Conservation (phyloP, 2,888 invertebrate species). For the Leucania comma region DNA sequence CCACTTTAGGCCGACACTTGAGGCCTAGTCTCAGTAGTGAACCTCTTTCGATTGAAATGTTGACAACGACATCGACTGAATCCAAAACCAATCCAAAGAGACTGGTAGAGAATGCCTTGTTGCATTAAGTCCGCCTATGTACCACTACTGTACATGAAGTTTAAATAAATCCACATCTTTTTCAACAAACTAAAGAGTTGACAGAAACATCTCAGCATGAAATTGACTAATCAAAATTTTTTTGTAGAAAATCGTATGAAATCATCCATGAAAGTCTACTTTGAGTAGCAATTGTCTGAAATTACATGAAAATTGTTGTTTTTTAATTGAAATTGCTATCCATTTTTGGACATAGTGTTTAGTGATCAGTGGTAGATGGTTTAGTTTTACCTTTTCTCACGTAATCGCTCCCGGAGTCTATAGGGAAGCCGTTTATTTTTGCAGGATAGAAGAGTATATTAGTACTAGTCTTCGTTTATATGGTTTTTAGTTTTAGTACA, state of each 20-base stretch:
- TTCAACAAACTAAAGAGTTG: neutral
- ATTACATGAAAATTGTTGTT: constrained; percentile 23
- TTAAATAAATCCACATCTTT: neutral
- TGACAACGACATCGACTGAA: no score
- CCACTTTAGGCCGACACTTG: no score
- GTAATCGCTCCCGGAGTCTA: no score
- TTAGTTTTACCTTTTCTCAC: neutral
- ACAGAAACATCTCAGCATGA: constrained; percentile 27
- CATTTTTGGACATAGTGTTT: neutral
- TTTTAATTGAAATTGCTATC: constrained; percentile 10
- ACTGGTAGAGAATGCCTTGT: no score
- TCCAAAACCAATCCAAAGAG: no score
- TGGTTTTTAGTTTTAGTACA: neutral
- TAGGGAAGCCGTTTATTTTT: neutral
- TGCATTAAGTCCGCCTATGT: no score
- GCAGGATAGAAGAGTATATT: no score
- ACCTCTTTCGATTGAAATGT: no score
- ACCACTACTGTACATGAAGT: no score
- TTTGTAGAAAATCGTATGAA: constrained; percentile 32
- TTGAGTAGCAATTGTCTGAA: constrained; percentile 33
- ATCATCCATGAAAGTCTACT: constrained; percentile 43
- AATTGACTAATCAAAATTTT: constrained; percentile 33
- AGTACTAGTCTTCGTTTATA: no score
- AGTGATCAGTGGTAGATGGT: neutral
- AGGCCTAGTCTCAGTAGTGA: no score